A percentile compares a stretch with the other conserved stretches of the same genome.
These are phyloP conservation scores for Hydrozoanthus gracilis DNA, from an alignment of 92 coral and sea anemone species.

Conservation along the genomic window DNA sequence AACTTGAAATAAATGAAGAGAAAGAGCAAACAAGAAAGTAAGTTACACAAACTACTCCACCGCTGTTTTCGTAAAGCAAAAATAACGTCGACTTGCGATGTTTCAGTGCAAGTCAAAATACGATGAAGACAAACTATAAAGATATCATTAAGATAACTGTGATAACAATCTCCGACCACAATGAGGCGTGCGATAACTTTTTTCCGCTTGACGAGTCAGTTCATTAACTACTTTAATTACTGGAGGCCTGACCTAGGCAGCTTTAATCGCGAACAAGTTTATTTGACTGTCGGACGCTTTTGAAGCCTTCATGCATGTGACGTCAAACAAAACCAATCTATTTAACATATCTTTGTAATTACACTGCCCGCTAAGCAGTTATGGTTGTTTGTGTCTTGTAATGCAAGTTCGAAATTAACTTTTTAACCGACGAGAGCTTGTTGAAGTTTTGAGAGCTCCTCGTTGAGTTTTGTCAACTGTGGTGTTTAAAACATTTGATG, in stretches of 20 bases:
- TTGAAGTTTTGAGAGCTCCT: neutral
- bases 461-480: neutral
- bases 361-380: conserved; percentile 43
- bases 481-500: neutral
- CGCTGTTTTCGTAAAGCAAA: neutral
- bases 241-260: conserved; percentile 26
- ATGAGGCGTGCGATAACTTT: neutral
- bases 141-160: conserved; percentile 27
- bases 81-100: neutral
- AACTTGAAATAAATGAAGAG: too few species aligned
- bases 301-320: conserved; percentile 48
- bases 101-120: neutral
- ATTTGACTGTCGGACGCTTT: conserved; percentile 45
- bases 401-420: conserved; percentile 27
- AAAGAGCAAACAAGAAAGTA: too few species aligned
- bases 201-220: conserved; percentile 49
- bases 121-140: neutral
- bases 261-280: conserved; percentile 44
- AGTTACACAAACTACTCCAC: neutral
- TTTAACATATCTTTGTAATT: conserved; percentile 40
- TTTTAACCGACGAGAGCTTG: neutral
- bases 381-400: conserved; percentile 35
- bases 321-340: conserved; percentile 48
- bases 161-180: conserved; percentile 27
- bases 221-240: conserved; percentile 48